These are phyloP conservation scores for Lamellibrachia luymesi DNA, from an alignment of 1,140 invertebrate species.

Conservation along the genomic window DNA sequence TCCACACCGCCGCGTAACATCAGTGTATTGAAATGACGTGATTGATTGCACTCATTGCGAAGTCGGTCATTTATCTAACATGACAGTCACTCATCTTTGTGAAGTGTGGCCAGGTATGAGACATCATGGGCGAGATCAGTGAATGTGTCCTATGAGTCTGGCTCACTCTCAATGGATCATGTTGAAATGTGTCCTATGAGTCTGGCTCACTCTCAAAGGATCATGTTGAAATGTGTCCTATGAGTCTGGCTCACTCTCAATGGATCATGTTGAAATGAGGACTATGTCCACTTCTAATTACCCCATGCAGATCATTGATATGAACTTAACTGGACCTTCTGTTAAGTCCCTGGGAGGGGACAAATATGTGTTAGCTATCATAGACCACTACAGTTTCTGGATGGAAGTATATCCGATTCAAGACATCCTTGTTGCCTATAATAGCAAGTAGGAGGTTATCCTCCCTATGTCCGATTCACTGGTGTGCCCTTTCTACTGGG, in stretches of 20 bases:
- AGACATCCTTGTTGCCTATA: background rate
- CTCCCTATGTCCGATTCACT: too few relatives aligned
- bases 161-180: background rate
- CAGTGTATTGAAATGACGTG: too few relatives aligned
- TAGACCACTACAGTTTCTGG: background rate
- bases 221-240: background rate
- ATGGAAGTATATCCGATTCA: background rate
- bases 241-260: background rate
- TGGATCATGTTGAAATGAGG: background rate
- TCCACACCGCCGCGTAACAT: too few relatives aligned
- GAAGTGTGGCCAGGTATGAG: background rate
- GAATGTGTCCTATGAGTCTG: background rate
- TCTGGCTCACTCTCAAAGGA: background rate
- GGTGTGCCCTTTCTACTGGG: too few relatives aligned
- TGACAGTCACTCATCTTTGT: too few relatives aligned
- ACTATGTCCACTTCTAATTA: background rate
- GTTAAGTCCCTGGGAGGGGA: background rate
- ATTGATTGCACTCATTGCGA: too few relatives aligned
- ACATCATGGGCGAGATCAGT: background rate
- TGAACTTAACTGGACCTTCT: slow-evolving; percentile 7
- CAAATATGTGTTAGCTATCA: background rate
- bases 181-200: background rate
- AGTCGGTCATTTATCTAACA: too few relatives aligned
- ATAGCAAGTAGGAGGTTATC: too few relatives aligned
- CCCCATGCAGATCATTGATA: background rate